Evolutionary conservation across 2,797 vertebrate genomes (phyloP).

Genomic region (Pitangus sulphuratus): DNA sequence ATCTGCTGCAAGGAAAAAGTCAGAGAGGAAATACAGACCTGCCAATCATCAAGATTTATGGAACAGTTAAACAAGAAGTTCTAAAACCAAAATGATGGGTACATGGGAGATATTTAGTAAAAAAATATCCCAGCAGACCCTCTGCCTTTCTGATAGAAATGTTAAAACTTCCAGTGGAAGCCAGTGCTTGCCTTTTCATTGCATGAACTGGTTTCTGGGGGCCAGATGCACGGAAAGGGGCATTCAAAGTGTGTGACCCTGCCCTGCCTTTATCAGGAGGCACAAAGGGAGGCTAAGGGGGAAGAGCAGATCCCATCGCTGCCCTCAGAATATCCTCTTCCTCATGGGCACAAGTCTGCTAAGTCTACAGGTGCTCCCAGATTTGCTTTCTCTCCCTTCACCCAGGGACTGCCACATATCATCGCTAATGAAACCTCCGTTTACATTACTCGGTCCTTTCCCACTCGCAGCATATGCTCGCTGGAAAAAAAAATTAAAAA

Average conservation of each 20-base stretch:
- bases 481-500: slow-evolving; percentile 21
- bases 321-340: neutral
- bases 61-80: neutral
- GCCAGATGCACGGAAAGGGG: neutral
- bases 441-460: slow-evolving; percentile 55
- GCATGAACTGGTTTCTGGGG: neutral
- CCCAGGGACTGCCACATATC: neutral
- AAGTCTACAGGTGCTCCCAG: neutral
- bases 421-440: slow-evolving; percentile 63
- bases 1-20: slow-evolving; percentile 43
- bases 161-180: neutral
- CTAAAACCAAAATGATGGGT: neutral
- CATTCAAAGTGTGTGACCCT: neutral
- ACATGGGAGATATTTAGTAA: neutral
- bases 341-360: neutral
- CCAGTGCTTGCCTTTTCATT: neutral
- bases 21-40: neutral
- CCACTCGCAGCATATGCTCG: slow-evolving; percentile 65
- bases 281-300: neutral
- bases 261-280: rapidly evolving
- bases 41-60: too few species aligned
- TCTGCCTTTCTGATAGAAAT: neutral
- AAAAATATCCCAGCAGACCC: neutral
- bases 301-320: neutral
- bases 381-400: slow-evolving; percentile 33